Conservation (phyloP, 2,797 vertebrate species). For the Parambassis ranga region DNA sequence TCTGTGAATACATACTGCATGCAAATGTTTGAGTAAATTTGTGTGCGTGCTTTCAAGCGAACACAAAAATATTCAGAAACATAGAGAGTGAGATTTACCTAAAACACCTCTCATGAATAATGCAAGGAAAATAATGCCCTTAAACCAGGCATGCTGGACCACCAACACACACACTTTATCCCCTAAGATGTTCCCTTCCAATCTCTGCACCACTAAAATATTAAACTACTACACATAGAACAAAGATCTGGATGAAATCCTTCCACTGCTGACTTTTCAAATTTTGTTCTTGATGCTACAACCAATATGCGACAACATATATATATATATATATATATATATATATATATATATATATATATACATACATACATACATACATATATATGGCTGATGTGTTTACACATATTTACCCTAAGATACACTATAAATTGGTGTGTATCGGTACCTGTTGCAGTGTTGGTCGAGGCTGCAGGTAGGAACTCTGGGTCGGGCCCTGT, state of each 20-base stretch:
- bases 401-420: background rate
- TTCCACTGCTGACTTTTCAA: slow-evolving; percentile 25
- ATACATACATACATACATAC: no score
- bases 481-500: slow-evolving; percentile 84
- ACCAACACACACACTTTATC: slow-evolving; percentile 9
- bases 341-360: no score
- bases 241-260: slow-evolving; percentile 24
- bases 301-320: slow-evolving; percentile 22
- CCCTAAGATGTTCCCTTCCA: slow-evolving; percentile 17
- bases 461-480: slow-evolving; percentile 86
- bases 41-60: background rate
- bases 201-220: slow-evolving; percentile 27
- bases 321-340: background rate
- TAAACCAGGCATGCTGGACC: slow-evolving; percentile 3
- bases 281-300: slow-evolving; percentile 9
- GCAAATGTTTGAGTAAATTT: slow-evolving; percentile 3
- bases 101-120: slow-evolving; percentile 54
- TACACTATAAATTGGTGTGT: background rate
- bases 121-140: slow-evolving; percentile 26
- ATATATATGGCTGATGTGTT: no score
- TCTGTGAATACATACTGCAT: background rate
- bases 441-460: slow-evolving; percentile 87
- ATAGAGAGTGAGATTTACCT: slow-evolving; percentile 22
- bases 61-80: slow-evolving; percentile 18
- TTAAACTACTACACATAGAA: slow-evolving; percentile 27